Evolutionary conservation across 1,140 invertebrate species (phyloP).

Genomic region (Marisa cornuarietis): DNA sequence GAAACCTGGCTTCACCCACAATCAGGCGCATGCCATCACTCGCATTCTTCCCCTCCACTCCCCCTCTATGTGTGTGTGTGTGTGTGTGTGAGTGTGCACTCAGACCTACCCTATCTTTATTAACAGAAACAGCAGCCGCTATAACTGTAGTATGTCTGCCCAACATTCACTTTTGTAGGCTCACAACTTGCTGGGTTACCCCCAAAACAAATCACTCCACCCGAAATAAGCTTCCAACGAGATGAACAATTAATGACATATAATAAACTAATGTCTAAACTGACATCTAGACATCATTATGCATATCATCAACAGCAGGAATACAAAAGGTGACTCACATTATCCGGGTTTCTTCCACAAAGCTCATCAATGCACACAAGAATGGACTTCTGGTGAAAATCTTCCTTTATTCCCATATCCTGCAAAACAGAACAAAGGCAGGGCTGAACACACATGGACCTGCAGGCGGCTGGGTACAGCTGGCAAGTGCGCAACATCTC

Average conservation of each 20-base stretch:
- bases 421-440: conserved; percentile 57
- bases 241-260: too few species aligned
- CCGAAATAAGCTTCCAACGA: too few species aligned
- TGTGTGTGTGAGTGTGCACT: not conserved
- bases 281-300: too few species aligned
- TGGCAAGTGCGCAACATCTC: too few species aligned
- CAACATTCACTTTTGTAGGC: not conserved
- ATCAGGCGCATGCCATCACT: not conserved
- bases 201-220: too few species aligned
- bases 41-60: not conserved
- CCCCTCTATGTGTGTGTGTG: not conserved
- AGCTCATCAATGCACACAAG: conserved; percentile 79
- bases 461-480: not conserved
- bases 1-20: not conserved
- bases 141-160: too few species aligned
- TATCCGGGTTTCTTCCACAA: conserved; percentile 65
- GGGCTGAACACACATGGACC: not conserved
- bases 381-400: conserved; percentile 79
- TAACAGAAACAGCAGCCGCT: too few species aligned
- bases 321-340: conserved; percentile 45
- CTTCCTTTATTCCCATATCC: conserved; percentile 82
- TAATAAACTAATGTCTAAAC: too few species aligned
- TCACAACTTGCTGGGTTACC: too few species aligned
- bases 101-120: not conserved
- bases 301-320: too few species aligned